Evolutionary conservation across 2,888 invertebrate genomes (phyloP), one percentile per base, ranked within the genome.

Genomic region (Drosophila greeni): DNA sequence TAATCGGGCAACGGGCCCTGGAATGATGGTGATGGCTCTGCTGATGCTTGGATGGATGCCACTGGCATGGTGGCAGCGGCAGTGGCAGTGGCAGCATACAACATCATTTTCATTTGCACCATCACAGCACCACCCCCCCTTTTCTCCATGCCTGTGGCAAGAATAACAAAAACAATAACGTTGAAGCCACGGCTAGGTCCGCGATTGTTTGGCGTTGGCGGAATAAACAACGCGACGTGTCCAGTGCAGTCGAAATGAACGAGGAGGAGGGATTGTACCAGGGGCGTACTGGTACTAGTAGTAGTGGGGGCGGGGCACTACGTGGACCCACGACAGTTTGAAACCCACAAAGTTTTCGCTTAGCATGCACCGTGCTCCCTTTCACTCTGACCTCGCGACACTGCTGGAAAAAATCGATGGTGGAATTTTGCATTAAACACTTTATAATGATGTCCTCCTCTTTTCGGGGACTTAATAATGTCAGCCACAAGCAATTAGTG

Each of bases 331-430:
- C 45, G 74, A 69, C 75, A 74, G 66, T 62, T 66, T 52, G 72
- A 82, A 79, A 70, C 80, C 77, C 72, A 68, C 82, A 82, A 79
- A 82, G 79, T 79, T 82, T 79, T 76, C 76, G 77, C 73, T 78
- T 70, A 68, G 69, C 66, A 60, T 66, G 71, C 77, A 64, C 62
- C 29, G 34, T 56, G 43, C 43, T 58, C 65, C 56, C 48, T 34
- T 47, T 53, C 45, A 42, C 55, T 52, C 36, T 60, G 43, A 52
- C 64, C 61, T 52, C 61, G 53, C 26, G 26, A 34, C 52, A 51
- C 59, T 47, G 36, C 3, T 4, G 6, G 45, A 59, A 59, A 39
- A 51, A 56, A 26, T 37, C 9, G 8, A 20, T 14, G 20, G 9
- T 9, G 8, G 18, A 47, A 31, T 20, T 45, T 31, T 14, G 29